phyloP scores from a whole-genome alignment of 2,113 vertebrate species.

The Marmota flaviventris region DNA sequence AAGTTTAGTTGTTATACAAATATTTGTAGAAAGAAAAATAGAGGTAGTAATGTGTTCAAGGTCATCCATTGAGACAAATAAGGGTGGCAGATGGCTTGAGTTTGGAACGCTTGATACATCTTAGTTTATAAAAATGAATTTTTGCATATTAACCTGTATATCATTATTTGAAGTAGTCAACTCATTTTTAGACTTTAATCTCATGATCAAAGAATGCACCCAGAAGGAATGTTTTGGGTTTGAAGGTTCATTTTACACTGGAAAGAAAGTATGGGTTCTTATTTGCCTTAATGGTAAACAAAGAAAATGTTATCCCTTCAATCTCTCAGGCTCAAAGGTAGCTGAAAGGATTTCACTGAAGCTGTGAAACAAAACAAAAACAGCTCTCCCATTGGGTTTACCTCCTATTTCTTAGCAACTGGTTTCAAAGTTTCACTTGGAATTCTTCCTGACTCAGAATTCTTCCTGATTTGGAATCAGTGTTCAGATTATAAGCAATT shows the following conservation, averaged over 20 bases:
- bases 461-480: constrained; percentile 33
- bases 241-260: constrained; percentile 38
- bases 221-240: neutral
- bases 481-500: constrained; percentile 9
- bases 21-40: constrained; percentile 50
- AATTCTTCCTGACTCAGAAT: constrained; percentile 11
- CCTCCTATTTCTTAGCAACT: constrained; percentile 52
- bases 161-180: constrained; percentile 55
- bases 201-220: constrained; percentile 52
- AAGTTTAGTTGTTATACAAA: neutral
- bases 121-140: constrained; percentile 48
- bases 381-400: constrained; percentile 4
- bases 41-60: constrained; percentile 30
- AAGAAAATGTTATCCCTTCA: neutral
- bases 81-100: constrained; percentile 31
- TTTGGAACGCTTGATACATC: neutral
- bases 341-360: constrained; percentile 50
- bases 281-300: constrained; percentile 53
- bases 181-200: constrained; percentile 46
- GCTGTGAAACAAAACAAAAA: constrained; percentile 61
- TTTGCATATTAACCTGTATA: constrained; percentile 34
- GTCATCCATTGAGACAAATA: constrained; percentile 12
- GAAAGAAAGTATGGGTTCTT: constrained; percentile 31
- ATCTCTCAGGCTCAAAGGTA: neutral
- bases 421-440: constrained; percentile 39